Evolutionary conservation across 1,140 invertebrate species (phyloP).

Genomic region (Nixonia krombeini): DNA sequence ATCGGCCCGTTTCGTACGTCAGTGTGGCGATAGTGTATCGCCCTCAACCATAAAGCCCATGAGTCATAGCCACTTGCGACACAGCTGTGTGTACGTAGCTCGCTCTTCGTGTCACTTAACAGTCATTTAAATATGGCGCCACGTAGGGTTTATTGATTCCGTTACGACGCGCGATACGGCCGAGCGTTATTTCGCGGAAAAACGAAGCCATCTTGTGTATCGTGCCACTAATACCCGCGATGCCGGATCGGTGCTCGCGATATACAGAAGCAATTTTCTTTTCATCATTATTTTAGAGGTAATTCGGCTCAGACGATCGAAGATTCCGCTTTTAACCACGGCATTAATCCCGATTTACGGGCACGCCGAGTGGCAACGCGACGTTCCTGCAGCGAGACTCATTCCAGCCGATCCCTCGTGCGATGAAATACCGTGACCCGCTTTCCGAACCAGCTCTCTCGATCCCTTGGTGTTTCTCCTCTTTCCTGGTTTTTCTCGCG

Average conservation of each 20-base stretch:
- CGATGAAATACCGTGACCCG: conserved; percentile 43
- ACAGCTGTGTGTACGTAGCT: neutral
- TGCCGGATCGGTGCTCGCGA: no score
- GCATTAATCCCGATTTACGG: neutral
- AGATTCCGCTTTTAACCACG: neutral
- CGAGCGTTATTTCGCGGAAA: conserved; percentile 3
- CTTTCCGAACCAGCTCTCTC: conserved; percentile 31
- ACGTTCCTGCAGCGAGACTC: neutral
- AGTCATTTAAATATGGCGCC: conserved; percentile 12
- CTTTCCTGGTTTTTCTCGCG: conserved; percentile 39
- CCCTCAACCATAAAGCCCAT: neutral
- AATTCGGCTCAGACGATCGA: no score
- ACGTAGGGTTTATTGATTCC: conserved; percentile 6
- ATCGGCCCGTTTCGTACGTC: neutral
- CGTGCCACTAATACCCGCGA: no score
- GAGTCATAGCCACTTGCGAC: conserved; percentile 6
- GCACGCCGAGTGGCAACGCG: neutral
- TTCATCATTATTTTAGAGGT: neutral
- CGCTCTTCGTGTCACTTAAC: conserved; percentile 6
- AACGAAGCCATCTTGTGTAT: no score
- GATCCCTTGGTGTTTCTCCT: conserved; percentile 30
- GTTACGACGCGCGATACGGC: neutral
- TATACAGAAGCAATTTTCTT: neutral
- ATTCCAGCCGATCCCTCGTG: conserved; percentile 10
- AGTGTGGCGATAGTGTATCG: neutral